phyloP scores from a whole-genome alignment of 2,113 vertebrate species.

The Gymnocephalus cernua region DNA sequence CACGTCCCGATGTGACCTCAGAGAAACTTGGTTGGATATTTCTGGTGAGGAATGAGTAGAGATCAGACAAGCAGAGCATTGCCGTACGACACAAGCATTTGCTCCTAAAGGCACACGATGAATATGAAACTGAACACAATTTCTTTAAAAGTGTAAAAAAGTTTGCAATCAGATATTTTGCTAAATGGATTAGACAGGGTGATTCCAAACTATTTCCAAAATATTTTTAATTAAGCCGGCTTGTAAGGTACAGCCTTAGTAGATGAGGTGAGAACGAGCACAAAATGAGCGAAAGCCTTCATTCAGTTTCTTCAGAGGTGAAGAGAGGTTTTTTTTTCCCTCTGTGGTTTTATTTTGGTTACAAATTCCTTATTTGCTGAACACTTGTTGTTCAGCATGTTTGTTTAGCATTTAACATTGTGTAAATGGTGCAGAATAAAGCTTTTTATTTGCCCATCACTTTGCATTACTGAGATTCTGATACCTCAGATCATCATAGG shows the following conservation, averaged over 20 bases:
- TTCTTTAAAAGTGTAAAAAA: constrained; percentile 2
- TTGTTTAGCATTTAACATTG: neutral
- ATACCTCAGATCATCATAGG: neutral
- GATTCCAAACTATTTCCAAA: constrained; percentile 13
- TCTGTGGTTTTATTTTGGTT: neutral
- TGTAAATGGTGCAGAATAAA: neutral
- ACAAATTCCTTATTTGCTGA: neutral
- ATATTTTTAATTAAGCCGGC: constrained; percentile 1
- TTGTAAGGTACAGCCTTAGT: neutral
- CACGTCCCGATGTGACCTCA: constrained; percentile 35
- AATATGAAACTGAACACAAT: constrained; percentile 17
- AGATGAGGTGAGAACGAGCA: neutral
- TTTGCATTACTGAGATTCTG: neutral
- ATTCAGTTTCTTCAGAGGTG: neutral
- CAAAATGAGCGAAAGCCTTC: neutral
- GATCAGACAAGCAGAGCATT: constrained; percentile 21
- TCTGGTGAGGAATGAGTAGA: constrained; percentile 16
- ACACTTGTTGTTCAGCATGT: neutral
- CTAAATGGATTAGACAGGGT: constrained; percentile 7
- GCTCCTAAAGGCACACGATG: constrained; percentile 1
- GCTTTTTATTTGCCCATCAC: neutral
- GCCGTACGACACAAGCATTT: constrained; percentile 12
- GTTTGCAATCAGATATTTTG: constrained; percentile 28
- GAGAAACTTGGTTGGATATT: constrained; percentile 9
- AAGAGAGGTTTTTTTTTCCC: neutral